A percentile compares a stretch with the other conserved stretches of the same genome.
phyloP scores from a whole-genome alignment of 2,797 vertebrate genomes.

The Graptemys geographica region DNA sequence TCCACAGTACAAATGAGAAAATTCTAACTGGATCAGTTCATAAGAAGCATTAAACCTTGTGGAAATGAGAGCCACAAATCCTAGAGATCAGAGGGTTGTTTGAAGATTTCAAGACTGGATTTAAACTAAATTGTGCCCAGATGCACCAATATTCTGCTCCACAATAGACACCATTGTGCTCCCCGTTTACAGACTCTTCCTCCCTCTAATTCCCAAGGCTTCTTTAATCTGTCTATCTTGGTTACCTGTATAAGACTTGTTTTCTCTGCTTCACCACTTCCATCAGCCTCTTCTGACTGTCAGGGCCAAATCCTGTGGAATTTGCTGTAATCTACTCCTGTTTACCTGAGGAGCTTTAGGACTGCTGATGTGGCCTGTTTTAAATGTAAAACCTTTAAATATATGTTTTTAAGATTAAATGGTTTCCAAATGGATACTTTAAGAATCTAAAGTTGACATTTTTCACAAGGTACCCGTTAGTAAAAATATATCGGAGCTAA shows the following conservation, averaged over 20 bases:
- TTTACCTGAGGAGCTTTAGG: not conserved
- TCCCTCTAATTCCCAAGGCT: not conserved
- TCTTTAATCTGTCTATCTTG: not conserved
- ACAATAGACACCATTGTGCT: not conserved
- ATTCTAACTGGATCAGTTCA: constrained; percentile 21
- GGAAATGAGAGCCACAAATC: constrained; percentile 61
- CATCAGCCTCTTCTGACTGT: not conserved
- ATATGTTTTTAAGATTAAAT: not conserved
- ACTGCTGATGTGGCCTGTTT: not conserved
- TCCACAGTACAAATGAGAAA: not conserved
- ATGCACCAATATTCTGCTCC: not conserved
- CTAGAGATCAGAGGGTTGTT: constrained; percentile 1
- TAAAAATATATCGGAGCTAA: not conserved
- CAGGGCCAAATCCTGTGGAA: not conserved
- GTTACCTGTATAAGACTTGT: not conserved
- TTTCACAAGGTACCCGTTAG: constrained; percentile 43
- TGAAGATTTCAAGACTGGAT: not conserved
- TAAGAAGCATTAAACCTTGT: constrained; percentile 22
- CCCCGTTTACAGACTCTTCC: not conserved
- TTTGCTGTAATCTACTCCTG: not conserved
- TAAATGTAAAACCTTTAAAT: not conserved
- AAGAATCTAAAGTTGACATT: constrained; percentile 8
- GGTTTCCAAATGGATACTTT: not conserved
- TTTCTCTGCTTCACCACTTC: not conserved
- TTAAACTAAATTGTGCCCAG: constrained; percentile 20